Percentiles rank a stretch among this genome's conserved stretches.
These are phyloP conservation scores for Gallinago nigripennis DNA, from an alignment of 2,797 vertebrate genomes.

Conservation along the genomic window DNA sequence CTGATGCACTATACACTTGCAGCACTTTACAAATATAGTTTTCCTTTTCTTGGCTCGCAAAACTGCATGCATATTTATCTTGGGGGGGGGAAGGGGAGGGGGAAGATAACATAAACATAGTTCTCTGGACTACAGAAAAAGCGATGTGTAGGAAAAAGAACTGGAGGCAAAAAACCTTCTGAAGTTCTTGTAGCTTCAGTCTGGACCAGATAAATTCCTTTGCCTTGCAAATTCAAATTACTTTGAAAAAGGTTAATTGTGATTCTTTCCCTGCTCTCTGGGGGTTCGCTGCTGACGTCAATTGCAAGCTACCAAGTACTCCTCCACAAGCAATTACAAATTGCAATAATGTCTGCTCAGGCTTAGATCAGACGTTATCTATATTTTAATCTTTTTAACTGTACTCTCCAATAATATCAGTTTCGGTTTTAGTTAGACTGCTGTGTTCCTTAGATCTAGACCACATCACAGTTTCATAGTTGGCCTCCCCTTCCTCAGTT, in stretches of 20 bases:
- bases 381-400: constrained; percentile 11
- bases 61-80: background rate
- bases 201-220: background rate
- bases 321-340: constrained; percentile 13
- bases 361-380: constrained; percentile 5
- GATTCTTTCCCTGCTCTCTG: background rate
- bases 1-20: background rate
- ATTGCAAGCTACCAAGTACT: background rate
- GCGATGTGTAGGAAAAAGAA: background rate
- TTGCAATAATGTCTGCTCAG: background rate
- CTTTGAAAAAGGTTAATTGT: constrained; percentile 39
- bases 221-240: constrained; percentile 28
- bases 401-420: background rate
- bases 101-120: background rate
- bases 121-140: background rate
- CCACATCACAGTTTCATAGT: background rate
- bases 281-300: constrained; percentile 27
- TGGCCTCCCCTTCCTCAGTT: background rate
- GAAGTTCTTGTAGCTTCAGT: background rate
- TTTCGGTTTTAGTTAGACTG: background rate
- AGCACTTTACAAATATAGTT: background rate
- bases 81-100: too few relatives aligned
- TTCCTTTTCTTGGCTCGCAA: background rate
- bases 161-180: background rate
- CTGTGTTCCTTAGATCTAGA: background rate